phyloP scores from a whole-genome alignment of 2,797 vertebrate species.

The Rhinella marina region DNA sequence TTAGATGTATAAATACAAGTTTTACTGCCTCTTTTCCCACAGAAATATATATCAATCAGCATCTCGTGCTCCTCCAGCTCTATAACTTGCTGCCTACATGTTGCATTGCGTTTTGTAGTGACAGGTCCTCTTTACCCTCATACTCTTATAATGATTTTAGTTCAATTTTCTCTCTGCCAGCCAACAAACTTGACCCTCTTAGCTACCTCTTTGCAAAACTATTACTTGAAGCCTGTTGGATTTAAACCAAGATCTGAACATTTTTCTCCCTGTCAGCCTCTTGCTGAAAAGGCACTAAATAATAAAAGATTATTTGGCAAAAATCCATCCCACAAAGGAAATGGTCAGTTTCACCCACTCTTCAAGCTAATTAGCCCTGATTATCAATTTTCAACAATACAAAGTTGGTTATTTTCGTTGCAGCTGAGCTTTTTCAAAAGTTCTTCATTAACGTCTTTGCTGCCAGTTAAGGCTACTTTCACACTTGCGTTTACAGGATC shows the following conservation, averaged over 20 bases:
- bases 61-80: no score
- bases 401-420: constrained; percentile 13
- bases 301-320: constrained; percentile 52
- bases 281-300: constrained; percentile 56
- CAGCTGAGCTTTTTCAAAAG: background rate
- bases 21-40: no score
- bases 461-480: background rate
- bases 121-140: background rate
- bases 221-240: constrained; percentile 42
- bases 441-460: background rate
- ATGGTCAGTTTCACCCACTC: constrained; percentile 41
- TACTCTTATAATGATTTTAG: background rate
- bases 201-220: constrained; percentile 22
- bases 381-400: constrained; percentile 35
- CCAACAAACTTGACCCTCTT: constrained; percentile 40
- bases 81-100: no score
- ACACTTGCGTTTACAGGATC: no score
- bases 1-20: no score
- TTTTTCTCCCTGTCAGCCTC: constrained; percentile 42
- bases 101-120: no score
- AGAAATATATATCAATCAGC: no score
- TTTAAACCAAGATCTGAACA: background rate
- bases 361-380: constrained; percentile 31
- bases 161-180: constrained; percentile 1
- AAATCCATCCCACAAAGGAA: constrained; percentile 33